Percentiles rank a stretch among this genome's conserved stretches.
Conservation (phyloP, 2,888 invertebrate genomes). For the Quadriops clusia region DNA sequence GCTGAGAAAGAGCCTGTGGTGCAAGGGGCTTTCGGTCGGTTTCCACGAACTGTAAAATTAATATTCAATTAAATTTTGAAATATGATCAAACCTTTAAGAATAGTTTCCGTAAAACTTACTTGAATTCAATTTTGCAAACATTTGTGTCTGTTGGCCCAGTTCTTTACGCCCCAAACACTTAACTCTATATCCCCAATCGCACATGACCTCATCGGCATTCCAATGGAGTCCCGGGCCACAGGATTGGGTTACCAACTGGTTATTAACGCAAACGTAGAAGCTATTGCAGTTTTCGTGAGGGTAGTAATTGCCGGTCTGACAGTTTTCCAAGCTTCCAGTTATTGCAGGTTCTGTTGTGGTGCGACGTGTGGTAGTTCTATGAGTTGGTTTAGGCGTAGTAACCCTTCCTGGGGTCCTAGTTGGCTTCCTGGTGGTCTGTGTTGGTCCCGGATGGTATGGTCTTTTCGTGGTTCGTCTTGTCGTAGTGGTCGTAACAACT, state of each 20-base stretch:
- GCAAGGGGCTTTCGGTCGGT: slow-evolving; percentile 42
- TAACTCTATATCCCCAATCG: slow-evolving; percentile 59
- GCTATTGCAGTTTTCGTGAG: slow-evolving; percentile 58
- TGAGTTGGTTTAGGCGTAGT: slow-evolving; percentile 23
- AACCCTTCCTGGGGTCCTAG: slow-evolving; percentile 12
- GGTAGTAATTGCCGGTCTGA: slow-evolving; percentile 61
- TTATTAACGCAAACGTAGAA: slow-evolving; percentile 72
- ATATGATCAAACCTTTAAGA: background rate
- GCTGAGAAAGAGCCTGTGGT: slow-evolving; percentile 52
- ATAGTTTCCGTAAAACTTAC: too few species aligned
- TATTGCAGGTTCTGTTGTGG: slow-evolving; percentile 15
- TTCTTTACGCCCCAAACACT: slow-evolving; percentile 38
- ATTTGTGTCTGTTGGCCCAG: slow-evolving; percentile 10
- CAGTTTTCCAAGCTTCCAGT: slow-evolving; percentile 33
- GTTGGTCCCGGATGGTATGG: slow-evolving; percentile 7
- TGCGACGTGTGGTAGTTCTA: slow-evolving; percentile 26
- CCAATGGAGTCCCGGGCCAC: slow-evolving; percentile 69
- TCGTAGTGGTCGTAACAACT: slow-evolving; percentile 14
- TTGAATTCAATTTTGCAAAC: slow-evolving; percentile 13
- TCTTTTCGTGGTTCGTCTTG: slow-evolving; percentile 6
- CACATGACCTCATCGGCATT: slow-evolving; percentile 53
- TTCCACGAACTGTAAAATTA: slow-evolving; percentile 14
- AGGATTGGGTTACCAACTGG: slow-evolving; percentile 53
- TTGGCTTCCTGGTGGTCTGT: slow-evolving; percentile 14
- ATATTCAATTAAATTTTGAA: slow-evolving; percentile 1